A percentile compares a stretch with the other conserved stretches of the same genome.
Conservation (phyloP, 2,113 vertebrate genomes). For the Plecotus auritus region DNA sequence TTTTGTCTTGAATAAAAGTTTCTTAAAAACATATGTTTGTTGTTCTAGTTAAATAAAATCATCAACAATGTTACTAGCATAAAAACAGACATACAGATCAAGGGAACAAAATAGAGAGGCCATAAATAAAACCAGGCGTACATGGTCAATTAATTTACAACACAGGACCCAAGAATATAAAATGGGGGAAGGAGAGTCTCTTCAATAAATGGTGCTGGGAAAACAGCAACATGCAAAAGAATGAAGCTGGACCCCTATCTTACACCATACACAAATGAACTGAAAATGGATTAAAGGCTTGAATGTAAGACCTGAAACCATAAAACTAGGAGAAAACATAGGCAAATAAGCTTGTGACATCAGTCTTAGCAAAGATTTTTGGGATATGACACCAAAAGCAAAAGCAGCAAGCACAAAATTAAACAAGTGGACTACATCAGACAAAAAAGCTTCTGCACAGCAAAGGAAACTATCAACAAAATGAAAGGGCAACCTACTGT, state of each 20-base stretch:
- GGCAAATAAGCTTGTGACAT: background rate
- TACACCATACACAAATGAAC: background rate
- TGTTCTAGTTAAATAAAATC: constrained; percentile 20
- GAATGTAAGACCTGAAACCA: background rate
- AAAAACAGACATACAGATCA: background rate
- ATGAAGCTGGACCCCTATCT: background rate
- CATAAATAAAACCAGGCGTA: background rate
- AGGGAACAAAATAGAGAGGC: background rate
- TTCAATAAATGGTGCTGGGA: background rate
- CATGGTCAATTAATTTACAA: background rate
- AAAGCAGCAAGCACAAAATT: background rate
- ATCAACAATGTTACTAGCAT: background rate
- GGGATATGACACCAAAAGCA: background rate
- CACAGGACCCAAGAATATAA: background rate
- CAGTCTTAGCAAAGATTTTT: background rate
- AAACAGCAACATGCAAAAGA: background rate
- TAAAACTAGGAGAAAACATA: background rate
- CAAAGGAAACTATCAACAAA: background rate
- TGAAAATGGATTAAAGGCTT: background rate
- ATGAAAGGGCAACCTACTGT: background rate
- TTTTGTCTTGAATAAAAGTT: constrained; percentile 58
- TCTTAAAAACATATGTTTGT: constrained; percentile 40
- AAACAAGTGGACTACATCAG: background rate
- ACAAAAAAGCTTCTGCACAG: background rate
- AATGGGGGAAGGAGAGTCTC: background rate